Conservation (phyloP, 1,140 invertebrate species). For the Drosophila pectinifera region DNA sequence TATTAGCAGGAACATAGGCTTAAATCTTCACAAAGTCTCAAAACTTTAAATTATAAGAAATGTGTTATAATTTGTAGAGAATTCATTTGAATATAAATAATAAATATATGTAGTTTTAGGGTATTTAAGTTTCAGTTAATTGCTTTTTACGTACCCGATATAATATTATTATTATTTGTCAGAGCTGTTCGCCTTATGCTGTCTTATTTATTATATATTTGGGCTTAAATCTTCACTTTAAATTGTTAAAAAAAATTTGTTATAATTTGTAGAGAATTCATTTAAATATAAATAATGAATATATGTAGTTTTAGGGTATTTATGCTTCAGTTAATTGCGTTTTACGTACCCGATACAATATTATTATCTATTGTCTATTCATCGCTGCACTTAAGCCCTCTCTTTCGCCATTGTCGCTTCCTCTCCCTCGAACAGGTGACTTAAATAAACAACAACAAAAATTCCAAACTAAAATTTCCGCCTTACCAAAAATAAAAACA, state of each 20-base stretch:
- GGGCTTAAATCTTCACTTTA: too few relatives aligned
- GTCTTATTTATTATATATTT: too few relatives aligned
- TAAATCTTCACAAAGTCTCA: too few relatives aligned
- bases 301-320: not conserved
- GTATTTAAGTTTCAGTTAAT: not conserved
- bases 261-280: too few relatives aligned
- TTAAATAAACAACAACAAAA: not conserved
- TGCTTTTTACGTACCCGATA: not conserved
- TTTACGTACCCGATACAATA: not conserved
- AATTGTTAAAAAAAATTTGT: too few relatives aligned
- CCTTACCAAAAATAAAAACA: constrained; percentile 7
- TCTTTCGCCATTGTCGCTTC: not conserved
- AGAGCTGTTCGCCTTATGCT: too few relatives aligned
- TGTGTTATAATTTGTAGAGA: too few relatives aligned
- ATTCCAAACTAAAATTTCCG: constrained; percentile 21
- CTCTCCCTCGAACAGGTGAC: constrained; percentile 34
- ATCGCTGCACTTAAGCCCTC: not conserved
- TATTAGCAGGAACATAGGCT: too few relatives aligned
- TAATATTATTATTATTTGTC: not conserved
- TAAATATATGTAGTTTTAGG: not conserved
- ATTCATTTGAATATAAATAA: not conserved
- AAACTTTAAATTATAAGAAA: too few relatives aligned
- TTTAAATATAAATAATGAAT: not conserved
- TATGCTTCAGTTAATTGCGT: not conserved
- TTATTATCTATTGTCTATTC: constrained; percentile 38